phyloP scores from a whole-genome alignment of 2,113 vertebrate genomes.

The Rhabdornis inornatus region DNA sequence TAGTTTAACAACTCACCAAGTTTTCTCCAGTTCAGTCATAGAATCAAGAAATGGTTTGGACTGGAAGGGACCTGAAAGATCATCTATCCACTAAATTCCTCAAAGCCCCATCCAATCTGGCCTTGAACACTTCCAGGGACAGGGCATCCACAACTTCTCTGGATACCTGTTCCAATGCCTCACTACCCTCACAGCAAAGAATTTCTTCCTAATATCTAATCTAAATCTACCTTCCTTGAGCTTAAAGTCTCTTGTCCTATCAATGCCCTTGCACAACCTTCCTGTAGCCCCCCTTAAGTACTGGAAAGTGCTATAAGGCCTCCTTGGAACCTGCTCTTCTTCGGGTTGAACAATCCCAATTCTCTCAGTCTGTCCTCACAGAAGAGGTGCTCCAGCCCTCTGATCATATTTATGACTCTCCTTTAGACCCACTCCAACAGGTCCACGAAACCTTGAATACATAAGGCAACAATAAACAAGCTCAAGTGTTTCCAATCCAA shows the following conservation, averaged over 20 bases:
- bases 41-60: background rate
- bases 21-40: background rate
- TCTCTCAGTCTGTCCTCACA: background rate
- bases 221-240: background rate
- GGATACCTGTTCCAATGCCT: background rate
- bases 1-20: background rate
- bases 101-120: background rate
- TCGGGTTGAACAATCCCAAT: background rate
- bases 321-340: background rate
- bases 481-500: background rate
- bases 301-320: background rate
- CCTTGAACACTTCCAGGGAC: background rate
- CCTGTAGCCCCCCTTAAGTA: background rate
- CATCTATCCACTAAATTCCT: background rate
- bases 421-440: background rate
- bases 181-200: background rate
- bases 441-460: background rate
- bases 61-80: background rate
- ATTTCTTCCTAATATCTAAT: background rate
- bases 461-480: background rate
- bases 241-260: background rate
- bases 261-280: background rate
- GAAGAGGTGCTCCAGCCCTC: background rate
- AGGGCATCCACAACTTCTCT: background rate
- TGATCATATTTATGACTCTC: background rate